phyloP scores from a whole-genome alignment of 2,888 invertebrate species.

The Synergus japonicus region DNA sequence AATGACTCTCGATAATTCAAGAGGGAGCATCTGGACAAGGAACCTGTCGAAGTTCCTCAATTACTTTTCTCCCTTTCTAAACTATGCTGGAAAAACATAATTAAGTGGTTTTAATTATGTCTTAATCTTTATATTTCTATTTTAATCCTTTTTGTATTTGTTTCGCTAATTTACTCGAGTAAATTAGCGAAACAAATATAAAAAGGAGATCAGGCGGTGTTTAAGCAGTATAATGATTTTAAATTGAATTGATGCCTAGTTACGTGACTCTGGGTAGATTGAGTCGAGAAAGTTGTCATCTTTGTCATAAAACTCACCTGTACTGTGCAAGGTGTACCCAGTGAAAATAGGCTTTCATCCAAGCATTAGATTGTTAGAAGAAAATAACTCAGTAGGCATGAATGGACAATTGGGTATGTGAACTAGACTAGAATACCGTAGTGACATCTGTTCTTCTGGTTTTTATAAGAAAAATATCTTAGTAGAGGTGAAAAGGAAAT shows the following conservation, averaged over 20 bases:
- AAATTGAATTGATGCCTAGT: not conserved
- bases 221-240: constrained; percentile 42
- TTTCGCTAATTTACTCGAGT: too few relatives aligned
- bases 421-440: constrained; percentile 48
- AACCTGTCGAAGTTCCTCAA: constrained; percentile 19
- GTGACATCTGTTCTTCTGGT: constrained; percentile 7
- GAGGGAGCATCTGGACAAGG: constrained; percentile 50
- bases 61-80: constrained; percentile 29
- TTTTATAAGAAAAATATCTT: not conserved
- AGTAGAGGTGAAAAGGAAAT: not conserved
- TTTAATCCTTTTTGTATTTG: too few relatives aligned
- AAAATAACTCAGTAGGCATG: constrained; percentile 38
- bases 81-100: not conserved
- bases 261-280: constrained; percentile 43
- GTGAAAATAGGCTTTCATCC: constrained; percentile 42
- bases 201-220: not conserved
- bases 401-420: constrained; percentile 50
- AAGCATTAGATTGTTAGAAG: constrained; percentile 5
- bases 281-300: constrained; percentile 57
- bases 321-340: not conserved
- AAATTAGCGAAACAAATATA: not conserved
- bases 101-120: not conserved
- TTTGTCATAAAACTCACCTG: not conserved
- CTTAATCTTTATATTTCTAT: too few relatives aligned
- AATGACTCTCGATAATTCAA: constrained; percentile 48